phyloP scores from a whole-genome alignment of 1,140 invertebrate species.

The Mylabris phalerata region DNA sequence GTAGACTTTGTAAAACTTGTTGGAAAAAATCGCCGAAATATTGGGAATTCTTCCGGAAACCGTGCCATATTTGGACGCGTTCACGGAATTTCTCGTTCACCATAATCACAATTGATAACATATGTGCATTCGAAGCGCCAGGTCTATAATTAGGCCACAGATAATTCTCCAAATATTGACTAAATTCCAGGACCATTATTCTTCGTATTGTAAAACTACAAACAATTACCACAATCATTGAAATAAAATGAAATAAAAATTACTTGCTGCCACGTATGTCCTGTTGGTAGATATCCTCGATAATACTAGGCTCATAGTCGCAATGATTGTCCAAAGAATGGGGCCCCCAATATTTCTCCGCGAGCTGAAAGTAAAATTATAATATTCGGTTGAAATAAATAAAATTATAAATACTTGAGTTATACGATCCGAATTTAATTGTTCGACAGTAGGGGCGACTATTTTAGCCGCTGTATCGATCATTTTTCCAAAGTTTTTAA shows the following conservation, averaged over 20 bases:
- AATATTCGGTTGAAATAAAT: conserved; percentile 9
- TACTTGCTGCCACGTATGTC: conserved; percentile 70
- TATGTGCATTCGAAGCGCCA: conserved; percentile 67
- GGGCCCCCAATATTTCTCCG: conserved; percentile 84
- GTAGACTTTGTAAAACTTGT: conserved; percentile 66
- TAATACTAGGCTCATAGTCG: conserved; percentile 64
- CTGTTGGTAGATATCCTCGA: conserved; percentile 74
- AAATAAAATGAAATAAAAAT: conserved; percentile 23
- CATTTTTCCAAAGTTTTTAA: not conserved
- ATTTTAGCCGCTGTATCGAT: conserved; percentile 11
- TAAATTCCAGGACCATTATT: conserved; percentile 94
- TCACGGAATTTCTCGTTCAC: conserved; percentile 98
- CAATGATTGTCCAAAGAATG: conserved; percentile 62
- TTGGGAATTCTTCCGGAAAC: conserved; percentile 71
- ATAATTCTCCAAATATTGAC: conserved; percentile 95
- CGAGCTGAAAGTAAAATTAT: conserved; percentile 54
- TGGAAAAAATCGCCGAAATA: conserved; percentile 86
- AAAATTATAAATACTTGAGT: conserved; percentile 53
- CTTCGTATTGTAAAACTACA: conserved; percentile 72
- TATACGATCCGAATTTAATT: conserved; percentile 67
- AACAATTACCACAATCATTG: conserved; percentile 30
- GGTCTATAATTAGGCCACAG: conserved; percentile 91
- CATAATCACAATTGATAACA: conserved; percentile 95
- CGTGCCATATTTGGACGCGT: conserved; percentile 92
- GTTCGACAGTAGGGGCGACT: conserved; percentile 61